phyloP scores from a whole-genome alignment of 2,797 vertebrate species.

The Sebastes taczanowskii region DNA sequence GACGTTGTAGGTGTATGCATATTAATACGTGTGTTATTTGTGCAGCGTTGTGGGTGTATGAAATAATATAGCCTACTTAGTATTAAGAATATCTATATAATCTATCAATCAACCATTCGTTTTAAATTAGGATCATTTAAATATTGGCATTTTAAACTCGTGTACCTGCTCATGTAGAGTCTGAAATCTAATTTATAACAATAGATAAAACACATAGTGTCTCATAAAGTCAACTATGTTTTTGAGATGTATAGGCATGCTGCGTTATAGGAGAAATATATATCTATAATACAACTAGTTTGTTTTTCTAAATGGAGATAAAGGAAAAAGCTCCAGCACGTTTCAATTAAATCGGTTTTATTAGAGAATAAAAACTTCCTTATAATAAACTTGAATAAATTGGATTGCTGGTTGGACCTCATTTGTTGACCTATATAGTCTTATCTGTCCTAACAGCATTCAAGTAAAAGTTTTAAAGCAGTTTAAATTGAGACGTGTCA shows the following conservation, averaged over 20 bases:
- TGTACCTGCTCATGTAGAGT: neutral
- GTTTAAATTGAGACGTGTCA: neutral
- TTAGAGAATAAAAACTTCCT: neutral
- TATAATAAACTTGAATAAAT: neutral
- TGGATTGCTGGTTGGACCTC: neutral
- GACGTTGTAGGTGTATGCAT: neutral
- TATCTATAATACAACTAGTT: neutral
- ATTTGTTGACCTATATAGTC: neutral
- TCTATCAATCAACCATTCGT: neutral
- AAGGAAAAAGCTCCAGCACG: neutral
- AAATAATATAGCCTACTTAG: neutral
- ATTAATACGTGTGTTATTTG: neutral
- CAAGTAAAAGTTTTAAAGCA: neutral
- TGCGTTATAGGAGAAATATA: neutral
- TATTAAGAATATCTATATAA: neutral
- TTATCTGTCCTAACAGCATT: neutral
- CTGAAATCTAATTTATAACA: neutral
- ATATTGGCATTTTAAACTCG: neutral
- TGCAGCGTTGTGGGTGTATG: conserved; percentile 9
- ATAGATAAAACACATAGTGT: neutral
- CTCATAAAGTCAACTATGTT: neutral
- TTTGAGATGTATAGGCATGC: neutral
- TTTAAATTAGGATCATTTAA: neutral
- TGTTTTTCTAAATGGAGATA: neutral
- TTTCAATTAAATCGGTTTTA: neutral